A percentile compares a stretch with the other conserved stretches of the same genome.
phyloP scores from a whole-genome alignment of 2,113 vertebrate genomes.

The Cromileptes altivelis region DNA sequence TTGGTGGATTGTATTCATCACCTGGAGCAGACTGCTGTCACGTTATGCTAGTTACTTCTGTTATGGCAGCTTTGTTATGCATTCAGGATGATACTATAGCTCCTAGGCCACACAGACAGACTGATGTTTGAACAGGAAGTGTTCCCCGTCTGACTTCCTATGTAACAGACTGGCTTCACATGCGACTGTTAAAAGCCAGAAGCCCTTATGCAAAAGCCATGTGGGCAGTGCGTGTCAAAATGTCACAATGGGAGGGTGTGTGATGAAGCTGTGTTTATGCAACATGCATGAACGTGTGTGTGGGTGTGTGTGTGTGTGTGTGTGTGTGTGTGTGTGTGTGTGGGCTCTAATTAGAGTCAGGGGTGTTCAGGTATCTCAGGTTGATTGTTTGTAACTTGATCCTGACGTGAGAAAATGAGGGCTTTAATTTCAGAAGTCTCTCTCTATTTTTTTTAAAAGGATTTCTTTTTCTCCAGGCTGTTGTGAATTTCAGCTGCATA shows the following conservation, averaged over 20 bases:
- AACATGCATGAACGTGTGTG: conserved; percentile 48
- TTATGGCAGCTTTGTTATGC: neutral
- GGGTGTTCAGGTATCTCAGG: conserved; percentile 62
- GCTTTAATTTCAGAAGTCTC: conserved; percentile 23
- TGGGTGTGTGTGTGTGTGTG: neutral
- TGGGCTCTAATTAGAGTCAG: conserved; percentile 62
- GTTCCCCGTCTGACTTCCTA: conserved; percentile 40
- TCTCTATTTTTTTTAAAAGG: neutral
- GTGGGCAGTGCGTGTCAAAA: conserved; percentile 21
- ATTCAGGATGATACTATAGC: neutral
- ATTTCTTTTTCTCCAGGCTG: conserved; percentile 4
- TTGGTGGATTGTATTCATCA: conserved; percentile 25
- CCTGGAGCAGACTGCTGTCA: conserved; percentile 28
- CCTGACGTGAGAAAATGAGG: conserved; percentile 32
- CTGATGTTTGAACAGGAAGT: conserved; percentile 47
- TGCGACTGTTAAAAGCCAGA: conserved; percentile 13
- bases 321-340: conserved; percentile 18
- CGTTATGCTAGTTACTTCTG: neutral
- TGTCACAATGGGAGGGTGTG: conserved; percentile 32
- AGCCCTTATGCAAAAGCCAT: conserved; percentile 34
- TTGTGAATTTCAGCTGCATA: conserved; percentile 34
- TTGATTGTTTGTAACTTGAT: conserved; percentile 58
- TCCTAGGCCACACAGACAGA: neutral
- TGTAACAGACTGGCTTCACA: conserved; percentile 20
- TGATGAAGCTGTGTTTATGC: conserved; percentile 36